A percentile compares a stretch with the other conserved stretches of the same genome.
phyloP scores from a whole-genome alignment of 1,140 invertebrate genomes.

The Antheraea pernyi region DNA sequence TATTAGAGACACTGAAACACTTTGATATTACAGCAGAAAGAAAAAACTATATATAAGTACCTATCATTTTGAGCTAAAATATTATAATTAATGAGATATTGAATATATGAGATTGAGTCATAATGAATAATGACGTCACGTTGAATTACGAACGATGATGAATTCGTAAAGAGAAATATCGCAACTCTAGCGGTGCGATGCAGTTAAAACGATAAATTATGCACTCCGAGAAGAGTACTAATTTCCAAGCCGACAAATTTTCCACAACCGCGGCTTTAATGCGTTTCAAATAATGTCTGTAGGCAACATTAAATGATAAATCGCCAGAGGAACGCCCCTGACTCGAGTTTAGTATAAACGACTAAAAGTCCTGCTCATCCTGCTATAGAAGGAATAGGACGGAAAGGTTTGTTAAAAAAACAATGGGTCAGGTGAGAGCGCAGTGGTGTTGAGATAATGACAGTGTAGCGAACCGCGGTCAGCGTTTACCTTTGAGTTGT shows the following conservation, averaged over 20 bases:
- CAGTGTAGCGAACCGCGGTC: conserved; percentile 52
- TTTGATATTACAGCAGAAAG: no score
- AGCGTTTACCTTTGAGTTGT: conserved; percentile 47
- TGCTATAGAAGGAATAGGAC: conserved; percentile 51
- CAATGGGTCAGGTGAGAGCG: conserved; percentile 61
- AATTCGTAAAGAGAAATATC: conserved; percentile 66
- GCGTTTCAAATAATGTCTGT: conserved; percentile 78
- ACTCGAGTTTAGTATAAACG: conserved; percentile 64
- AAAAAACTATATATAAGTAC: no score
- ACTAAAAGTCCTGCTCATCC: conserved; percentile 47
- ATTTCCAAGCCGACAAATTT: conserved; percentile 77
- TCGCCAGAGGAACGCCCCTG: conserved; percentile 70
- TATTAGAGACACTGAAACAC: no score
- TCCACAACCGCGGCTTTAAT: conserved; percentile 75
- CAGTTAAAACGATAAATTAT: conserved; percentile 72
- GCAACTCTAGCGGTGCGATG: conserved; percentile 50
- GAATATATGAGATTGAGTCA: neutral
- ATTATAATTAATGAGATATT: no score
- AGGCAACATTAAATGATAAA: conserved; percentile 78
- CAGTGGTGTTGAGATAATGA: conserved; percentile 77
- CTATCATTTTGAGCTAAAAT: no score
- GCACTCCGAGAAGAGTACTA: conserved; percentile 66
- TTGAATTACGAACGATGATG: conserved; percentile 55
- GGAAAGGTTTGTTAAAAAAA: conserved; percentile 68
- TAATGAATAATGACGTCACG: neutral